Evolutionary conservation across 2,888 invertebrate genomes (phyloP), one percentile per base, ranked within the genome.

Genomic region (Lasioglossum zephyrum): DNA sequence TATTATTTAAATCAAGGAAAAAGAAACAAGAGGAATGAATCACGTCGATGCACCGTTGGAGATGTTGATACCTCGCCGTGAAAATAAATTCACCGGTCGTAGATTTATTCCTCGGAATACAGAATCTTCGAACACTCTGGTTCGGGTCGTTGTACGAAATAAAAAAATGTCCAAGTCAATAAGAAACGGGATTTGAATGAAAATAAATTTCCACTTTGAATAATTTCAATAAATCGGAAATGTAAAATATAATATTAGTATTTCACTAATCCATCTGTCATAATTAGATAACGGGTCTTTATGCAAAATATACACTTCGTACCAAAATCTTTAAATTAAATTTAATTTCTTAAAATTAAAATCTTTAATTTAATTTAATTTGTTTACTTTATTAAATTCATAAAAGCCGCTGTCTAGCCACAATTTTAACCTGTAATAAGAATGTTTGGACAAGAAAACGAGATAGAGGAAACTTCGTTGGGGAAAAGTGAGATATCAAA

Each of bases 1-100:
- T 44, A 75, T 66, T 70, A 80, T 80, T 75, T 1, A 31, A 80
- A 80, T 75, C n/a, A 72, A 11, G 39, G 22, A 22, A 2, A 69
- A n/a, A 39, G 39, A 39, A n/a, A 41, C 22, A 69, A 9, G 3
- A 22, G 22, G 36, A 69, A 69, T 9, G 8, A 18, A 22, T 39
- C 36, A 53, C 22, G 3, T 6, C 18, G 22, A 39, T 36, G 18
- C 9, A 69, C 16, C 36, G 66, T 39, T 66, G 8, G 22, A 5
- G 6, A 26, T 26, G 13, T 60, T 26, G n/a, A 13, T 60, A 26
- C 26, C 60, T 60, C 4, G 53, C 0, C 13, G 13, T 5, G 60
- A 13, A 5, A 16, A 60, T 26, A 5, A 16, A 60, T 60, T 60
- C 60, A 26, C 26, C 26, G 26, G 6, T 31, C 60, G 26, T 26